Percentiles rank a stretch among this genome's conserved stretches.
Evolutionary conservation across 2,113 vertebrate genomes (phyloP).

Genomic region (Eulacestoma nigropectus): DNA sequence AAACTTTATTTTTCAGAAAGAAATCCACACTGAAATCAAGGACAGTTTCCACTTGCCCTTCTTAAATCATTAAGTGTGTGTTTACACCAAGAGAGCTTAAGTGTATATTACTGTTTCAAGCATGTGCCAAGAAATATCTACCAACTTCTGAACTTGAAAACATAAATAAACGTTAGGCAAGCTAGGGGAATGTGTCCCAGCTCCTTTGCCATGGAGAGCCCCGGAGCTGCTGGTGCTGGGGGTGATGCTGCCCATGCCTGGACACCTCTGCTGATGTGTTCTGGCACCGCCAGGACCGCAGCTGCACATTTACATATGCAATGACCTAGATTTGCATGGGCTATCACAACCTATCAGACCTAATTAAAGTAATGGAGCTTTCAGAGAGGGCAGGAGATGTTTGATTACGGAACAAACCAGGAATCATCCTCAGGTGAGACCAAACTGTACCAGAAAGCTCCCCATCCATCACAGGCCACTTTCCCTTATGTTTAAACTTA

Average conservation of each 20-base stretch:
- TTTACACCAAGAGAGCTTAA: neutral
- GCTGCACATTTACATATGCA: slow-evolving; percentile 89
- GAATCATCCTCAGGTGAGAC: neutral
- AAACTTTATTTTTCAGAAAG: neutral
- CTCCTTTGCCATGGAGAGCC: neutral
- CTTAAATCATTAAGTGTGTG: neutral
- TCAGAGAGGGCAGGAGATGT: slow-evolving; percentile 19
- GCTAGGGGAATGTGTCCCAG: neutral
- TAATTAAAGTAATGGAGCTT: slow-evolving; percentile 77
- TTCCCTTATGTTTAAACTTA: fast-evolving
- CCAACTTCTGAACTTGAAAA: neutral
- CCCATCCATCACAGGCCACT: neutral
- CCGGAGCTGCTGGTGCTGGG: slow-evolving; percentile 48
- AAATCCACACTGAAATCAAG: neutral
- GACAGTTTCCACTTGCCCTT: neutral
- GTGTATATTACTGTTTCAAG: neutral
- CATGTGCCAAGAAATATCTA: neutral
- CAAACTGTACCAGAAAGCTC: neutral
- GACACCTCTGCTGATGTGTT: slow-evolving; percentile 76
- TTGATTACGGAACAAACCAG: neutral
- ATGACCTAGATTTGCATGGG: slow-evolving; percentile 88
- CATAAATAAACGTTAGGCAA: neutral
- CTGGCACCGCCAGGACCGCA: slow-evolving; percentile 77
- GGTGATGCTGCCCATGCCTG: slow-evolving; percentile 71
- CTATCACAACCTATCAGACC: slow-evolving; percentile 79